Conservation (phyloP, 1,140 invertebrate species). For the Aphaenogaster floridana region DNA sequence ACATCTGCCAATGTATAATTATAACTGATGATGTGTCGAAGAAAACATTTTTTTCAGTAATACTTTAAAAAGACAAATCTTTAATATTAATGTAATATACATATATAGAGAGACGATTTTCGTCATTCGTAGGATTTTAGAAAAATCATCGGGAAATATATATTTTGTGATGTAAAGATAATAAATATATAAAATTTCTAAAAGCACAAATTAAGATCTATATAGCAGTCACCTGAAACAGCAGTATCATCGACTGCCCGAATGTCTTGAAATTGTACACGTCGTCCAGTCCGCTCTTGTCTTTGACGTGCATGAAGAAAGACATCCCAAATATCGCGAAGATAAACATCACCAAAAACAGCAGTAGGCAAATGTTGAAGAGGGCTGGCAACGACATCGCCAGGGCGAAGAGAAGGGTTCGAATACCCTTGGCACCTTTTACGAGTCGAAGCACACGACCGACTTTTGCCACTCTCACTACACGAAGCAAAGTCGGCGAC, state of each 20-base stretch:
- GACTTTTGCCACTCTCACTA: conserved; percentile 99
- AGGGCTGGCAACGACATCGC: conserved; percentile 99
- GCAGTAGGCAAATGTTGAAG: conserved; percentile 99
- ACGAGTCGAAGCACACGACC: conserved; percentile 98
- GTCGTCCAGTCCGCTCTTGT: conserved; percentile 97
- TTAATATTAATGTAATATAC: not conserved
- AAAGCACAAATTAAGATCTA: not conserved
- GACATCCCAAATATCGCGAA: conserved; percentile 99
- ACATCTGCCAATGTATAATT: conserved; percentile 91
- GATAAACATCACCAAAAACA: conserved; percentile 99
- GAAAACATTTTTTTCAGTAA: not conserved
- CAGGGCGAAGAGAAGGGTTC: conserved; percentile 98
- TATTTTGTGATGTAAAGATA: not conserved
- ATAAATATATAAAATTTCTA: not conserved
- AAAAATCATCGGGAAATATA: not conserved
- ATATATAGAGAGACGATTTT: not conserved
- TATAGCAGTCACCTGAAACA: conserved; percentile 93
- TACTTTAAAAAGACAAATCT: not conserved
- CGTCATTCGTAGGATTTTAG: not conserved
- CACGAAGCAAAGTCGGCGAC: conserved; percentile 98
- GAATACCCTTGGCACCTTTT: conserved; percentile 98
- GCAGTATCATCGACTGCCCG: conserved; percentile 98
- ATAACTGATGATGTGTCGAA: not conserved
- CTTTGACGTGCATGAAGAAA: conserved; percentile 99
- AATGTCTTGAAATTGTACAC: conserved; percentile 99